Percentiles rank a stretch among this genome's conserved stretches.
These are phyloP conservation scores for Sapajus apella DNA, from an alignment of 2,113 vertebrate species.

Conservation along the genomic window DNA sequence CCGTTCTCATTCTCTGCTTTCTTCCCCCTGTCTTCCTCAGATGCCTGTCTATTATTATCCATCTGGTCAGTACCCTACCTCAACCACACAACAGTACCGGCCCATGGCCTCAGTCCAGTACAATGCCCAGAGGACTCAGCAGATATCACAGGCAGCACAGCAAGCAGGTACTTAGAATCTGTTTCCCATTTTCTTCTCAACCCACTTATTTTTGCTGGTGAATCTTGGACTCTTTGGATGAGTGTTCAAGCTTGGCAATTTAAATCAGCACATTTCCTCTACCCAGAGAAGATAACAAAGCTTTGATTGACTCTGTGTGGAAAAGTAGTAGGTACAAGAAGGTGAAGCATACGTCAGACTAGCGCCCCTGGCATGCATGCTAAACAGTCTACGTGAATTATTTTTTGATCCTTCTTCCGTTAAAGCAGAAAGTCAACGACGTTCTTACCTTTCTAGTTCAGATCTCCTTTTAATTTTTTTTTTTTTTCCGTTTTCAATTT, in stretches of 20 bases:
- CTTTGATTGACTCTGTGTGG: not conserved
- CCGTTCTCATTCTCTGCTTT: not conserved
- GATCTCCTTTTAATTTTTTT: not conserved
- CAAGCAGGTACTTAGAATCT: constrained; percentile 87
- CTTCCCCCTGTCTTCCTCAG: constrained; percentile 78
- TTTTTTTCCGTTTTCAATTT: not conserved
- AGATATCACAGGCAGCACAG: constrained; percentile 85
- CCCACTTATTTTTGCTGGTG: not conserved
- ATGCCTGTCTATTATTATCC: constrained; percentile 93
- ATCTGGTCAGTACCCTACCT: constrained; percentile 95
- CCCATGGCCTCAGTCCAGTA: constrained; percentile 89
- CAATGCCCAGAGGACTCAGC: constrained; percentile 85
- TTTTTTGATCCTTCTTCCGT: not conserved
- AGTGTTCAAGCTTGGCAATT: not conserved
- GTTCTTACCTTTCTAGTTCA: not conserved
- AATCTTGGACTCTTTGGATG: not conserved
- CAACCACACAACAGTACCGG: constrained; percentile 91
- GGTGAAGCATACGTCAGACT: rapidly evolving
- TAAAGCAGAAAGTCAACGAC: not conserved
- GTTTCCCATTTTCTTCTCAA: not conserved
- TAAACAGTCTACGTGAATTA: not conserved
- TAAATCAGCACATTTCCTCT: not conserved
- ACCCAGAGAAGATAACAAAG: not conserved
- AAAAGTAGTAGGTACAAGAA: not conserved
- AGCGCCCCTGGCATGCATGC: not conserved